phyloP scores from a whole-genome alignment of 1,140 invertebrate genomes.

The Elymnias hypermnestra region DNA sequence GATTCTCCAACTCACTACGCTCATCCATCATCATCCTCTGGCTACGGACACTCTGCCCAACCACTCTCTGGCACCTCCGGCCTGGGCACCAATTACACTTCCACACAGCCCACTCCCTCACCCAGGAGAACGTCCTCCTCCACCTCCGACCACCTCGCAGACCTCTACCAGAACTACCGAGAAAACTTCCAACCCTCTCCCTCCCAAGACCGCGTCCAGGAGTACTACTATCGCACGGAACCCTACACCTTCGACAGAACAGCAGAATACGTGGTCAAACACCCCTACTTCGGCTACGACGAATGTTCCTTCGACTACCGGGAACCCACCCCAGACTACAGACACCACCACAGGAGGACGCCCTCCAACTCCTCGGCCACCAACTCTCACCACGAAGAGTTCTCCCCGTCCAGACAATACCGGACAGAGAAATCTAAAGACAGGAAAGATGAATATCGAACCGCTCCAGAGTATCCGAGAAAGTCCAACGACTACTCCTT shows the following conservation, averaged over 20 bases:
- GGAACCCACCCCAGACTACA: conserved; percentile 27
- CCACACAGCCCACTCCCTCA: conserved; percentile 80
- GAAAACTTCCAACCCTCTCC: conserved; percentile 57
- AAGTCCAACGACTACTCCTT: conserved; percentile 69
- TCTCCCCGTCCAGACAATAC: conserved; percentile 52
- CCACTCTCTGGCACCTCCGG: conserved; percentile 45
- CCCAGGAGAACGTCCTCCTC: conserved; percentile 71
- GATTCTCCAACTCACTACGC: conserved; percentile 85
- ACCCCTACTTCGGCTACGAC: conserved; percentile 55
- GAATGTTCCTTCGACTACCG: conserved; percentile 54
- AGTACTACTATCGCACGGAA: conserved; percentile 79
- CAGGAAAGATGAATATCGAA: conserved; percentile 48
- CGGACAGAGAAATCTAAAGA: conserved; percentile 40
- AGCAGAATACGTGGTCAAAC: conserved; percentile 57
- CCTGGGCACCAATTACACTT: conserved; percentile 70
- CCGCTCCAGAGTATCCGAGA: conserved; percentile 57
- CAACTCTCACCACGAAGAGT: conserved; percentile 52
- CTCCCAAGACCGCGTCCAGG: conserved; percentile 60
- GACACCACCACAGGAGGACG: conserved; percentile 36
- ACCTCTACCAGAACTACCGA: conserved; percentile 61
- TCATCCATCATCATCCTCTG: conserved; percentile 61
- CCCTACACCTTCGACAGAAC: conserved; percentile 52
- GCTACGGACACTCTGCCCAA: conserved; percentile 58
- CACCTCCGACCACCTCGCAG: conserved; percentile 48
- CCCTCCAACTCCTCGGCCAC: conserved; percentile 54